Percentiles rank a stretch among this genome's conserved stretches.
Evolutionary conservation across 2,888 invertebrate genomes (phyloP).

Genomic region (Lottia gigantea): DNA sequence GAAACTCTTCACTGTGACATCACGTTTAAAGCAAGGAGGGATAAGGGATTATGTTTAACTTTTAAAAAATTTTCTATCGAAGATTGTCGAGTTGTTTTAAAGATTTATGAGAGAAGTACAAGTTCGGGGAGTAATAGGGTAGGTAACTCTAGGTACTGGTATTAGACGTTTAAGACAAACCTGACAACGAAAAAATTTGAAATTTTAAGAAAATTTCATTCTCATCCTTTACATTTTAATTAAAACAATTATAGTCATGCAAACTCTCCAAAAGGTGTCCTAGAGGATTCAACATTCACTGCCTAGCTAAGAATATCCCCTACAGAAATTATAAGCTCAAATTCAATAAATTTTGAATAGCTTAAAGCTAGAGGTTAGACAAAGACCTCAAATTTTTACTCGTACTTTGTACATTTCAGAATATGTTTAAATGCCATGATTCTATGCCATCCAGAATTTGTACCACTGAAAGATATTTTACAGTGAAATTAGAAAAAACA

Average conservation of each 20-base stretch:
- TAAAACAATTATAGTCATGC: too few species aligned
- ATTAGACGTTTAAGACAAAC: background rate
- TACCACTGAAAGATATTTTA: conserved; percentile 31
- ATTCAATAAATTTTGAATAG: too few species aligned
- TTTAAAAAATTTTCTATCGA: conserved; percentile 38
- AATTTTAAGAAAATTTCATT: too few species aligned
- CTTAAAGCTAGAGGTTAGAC: too few species aligned
- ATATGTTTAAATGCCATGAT: conserved; percentile 36
- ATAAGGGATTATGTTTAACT: conserved; percentile 45
- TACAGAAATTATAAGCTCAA: too few species aligned
- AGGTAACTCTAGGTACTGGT: conserved; percentile 13
- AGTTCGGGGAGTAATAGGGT: conserved; percentile 31
- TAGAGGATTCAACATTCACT: too few species aligned
- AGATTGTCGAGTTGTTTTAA: conserved; percentile 36
- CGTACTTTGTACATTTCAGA: conserved; percentile 31
- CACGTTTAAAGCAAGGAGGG: conserved; percentile 40
- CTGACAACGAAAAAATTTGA: too few species aligned
- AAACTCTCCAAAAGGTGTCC: too few species aligned
- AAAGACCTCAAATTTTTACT: too few species aligned
- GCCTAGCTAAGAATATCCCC: too few species aligned
- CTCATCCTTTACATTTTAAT: too few species aligned
- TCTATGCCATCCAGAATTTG: conserved; percentile 29
- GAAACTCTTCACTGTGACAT: conserved; percentile 43
- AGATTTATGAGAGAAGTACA: conserved; percentile 35
- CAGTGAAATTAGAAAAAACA: conserved; percentile 25